phyloP scores from a whole-genome alignment of 2,113 vertebrate genomes.

The Podocnemis expansa region DNA sequence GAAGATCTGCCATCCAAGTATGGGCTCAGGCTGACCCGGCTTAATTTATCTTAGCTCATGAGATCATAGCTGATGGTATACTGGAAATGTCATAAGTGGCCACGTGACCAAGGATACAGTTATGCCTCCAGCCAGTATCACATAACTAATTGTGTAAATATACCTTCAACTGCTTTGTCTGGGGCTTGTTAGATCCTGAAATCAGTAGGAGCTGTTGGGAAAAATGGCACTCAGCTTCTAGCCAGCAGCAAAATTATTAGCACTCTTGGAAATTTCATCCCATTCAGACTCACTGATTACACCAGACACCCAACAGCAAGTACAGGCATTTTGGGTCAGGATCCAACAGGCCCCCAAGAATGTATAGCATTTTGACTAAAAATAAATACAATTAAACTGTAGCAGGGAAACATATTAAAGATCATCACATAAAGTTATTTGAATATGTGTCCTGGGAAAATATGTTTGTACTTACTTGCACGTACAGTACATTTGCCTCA shows the following conservation, averaged over 20 bases:
- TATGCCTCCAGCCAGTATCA: neutral
- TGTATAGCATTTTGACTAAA: conserved; percentile 58
- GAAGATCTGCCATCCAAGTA: neutral
- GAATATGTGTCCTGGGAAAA: conserved; percentile 53
- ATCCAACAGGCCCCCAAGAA: conserved; percentile 61
- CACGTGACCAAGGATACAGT: neutral
- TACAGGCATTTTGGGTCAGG: conserved; percentile 57
- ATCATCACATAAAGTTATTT: conserved; percentile 57
- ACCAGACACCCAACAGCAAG: conserved; percentile 67
- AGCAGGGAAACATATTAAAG: conserved; percentile 56
- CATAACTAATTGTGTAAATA: neutral
- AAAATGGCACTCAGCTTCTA: conserved; percentile 34
- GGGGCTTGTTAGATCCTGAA: conserved; percentile 67
- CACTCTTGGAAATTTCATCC: conserved; percentile 34
- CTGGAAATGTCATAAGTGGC: accelerated
- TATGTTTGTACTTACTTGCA: conserved; percentile 35
- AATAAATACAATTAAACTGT: conserved; percentile 68
- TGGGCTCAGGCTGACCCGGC: neutral
- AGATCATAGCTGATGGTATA: neutral
- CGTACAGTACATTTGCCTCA: conserved; percentile 46
- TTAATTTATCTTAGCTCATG: accelerated
- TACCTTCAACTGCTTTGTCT: neutral
- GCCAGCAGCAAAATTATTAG: conserved; percentile 50
- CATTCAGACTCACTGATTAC: conserved; percentile 27
- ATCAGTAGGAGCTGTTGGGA: conserved; percentile 54